A percentile compares a stretch with the other conserved stretches of the same genome.
phyloP scores from a whole-genome alignment of 1,140 invertebrate species.

The Drosophila nasuta region DNA sequence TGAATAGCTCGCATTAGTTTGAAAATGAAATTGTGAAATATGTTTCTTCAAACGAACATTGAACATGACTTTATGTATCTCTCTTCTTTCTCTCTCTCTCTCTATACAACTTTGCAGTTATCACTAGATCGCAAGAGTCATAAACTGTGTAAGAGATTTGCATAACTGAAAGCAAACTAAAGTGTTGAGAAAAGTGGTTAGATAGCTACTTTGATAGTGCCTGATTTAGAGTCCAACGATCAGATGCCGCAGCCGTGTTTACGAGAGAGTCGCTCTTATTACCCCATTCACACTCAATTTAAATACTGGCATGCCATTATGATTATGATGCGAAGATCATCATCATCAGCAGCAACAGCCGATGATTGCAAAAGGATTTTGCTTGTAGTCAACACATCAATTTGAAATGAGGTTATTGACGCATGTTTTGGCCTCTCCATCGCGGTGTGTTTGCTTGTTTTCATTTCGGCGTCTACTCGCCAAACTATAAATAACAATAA shows the following conservation, averaged over 20 bases:
- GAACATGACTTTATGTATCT: too few species aligned
- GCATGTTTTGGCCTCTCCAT: slow-evolving; percentile 59
- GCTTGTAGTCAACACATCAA: slow-evolving; percentile 43
- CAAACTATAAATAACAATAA: slow-evolving; percentile 59
- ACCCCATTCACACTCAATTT: slow-evolving; percentile 47
- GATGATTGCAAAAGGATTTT: slow-evolving; percentile 55
- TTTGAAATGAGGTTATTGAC: slow-evolving; percentile 74
- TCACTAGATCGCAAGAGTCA: too few species aligned
- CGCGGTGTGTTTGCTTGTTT: slow-evolving; percentile 53
- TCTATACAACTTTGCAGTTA: too few species aligned
- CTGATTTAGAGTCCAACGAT: slow-evolving; percentile 35
- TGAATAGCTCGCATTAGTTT: background rate
- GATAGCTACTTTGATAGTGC: slow-evolving; percentile 52
- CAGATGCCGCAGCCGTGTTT: slow-evolving; percentile 18
- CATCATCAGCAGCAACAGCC: slow-evolving; percentile 17
- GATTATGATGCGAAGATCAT: slow-evolving; percentile 63
- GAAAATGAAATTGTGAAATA: background rate
- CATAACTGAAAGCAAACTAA: slow-evolving; percentile 5
- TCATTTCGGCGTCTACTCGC: slow-evolving; percentile 52
- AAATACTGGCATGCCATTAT: slow-evolving; percentile 36
- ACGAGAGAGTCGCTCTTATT: slow-evolving; percentile 33
- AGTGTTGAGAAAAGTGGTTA: slow-evolving; percentile 58
- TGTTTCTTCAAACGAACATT: too few species aligned
- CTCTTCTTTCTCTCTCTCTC: too few species aligned
- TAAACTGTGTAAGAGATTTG: background rate